A percentile compares a stretch with the other conserved stretches of the same genome.
These are phyloP conservation scores for Oryzaephilus surinamensis DNA, from an alignment of 1,140 invertebrate species.

Conservation along the genomic window DNA sequence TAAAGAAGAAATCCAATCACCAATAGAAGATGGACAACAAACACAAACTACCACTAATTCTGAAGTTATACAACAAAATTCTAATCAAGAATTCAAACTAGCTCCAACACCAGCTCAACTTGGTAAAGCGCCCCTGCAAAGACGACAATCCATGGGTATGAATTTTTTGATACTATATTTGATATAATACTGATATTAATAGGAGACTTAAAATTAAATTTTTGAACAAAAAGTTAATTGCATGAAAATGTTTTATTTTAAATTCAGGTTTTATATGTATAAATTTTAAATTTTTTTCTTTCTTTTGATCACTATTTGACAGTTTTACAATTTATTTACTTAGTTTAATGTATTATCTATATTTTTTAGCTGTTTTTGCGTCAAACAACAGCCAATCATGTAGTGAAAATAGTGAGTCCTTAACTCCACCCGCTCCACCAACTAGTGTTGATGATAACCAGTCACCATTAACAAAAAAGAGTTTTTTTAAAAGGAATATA, in stretches of 20 bases:
- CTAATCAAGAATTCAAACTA: conserved; percentile 58
- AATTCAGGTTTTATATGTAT: too few relatives aligned
- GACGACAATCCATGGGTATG: conserved; percentile 65
- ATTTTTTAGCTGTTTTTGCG: conserved; percentile 4
- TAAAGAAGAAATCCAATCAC: background rate
- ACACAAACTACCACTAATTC: background rate
- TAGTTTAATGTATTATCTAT: background rate
- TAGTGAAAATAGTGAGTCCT: background rate
- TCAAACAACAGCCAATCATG: conserved; percentile 8
- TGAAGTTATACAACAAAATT: background rate
- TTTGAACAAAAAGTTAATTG: too few relatives aligned
- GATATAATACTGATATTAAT: too few relatives aligned
- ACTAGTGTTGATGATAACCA: conserved; percentile 7
- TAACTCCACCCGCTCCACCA: background rate
- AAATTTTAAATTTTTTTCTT: too few relatives aligned
- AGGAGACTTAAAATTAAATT: too few relatives aligned
- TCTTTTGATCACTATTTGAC: too few relatives aligned
- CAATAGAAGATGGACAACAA: background rate
- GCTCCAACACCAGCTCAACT: conserved; percentile 88
- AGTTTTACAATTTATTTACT: conserved; percentile 1
- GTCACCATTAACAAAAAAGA: conserved; percentile 55
- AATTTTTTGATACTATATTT: conserved; percentile 4
- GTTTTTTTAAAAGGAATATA: conserved; percentile 78
- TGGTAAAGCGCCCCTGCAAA: conserved; percentile 75
- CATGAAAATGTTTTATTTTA: too few relatives aligned